A percentile compares a stretch with the other conserved stretches of the same genome.
phyloP scores from a whole-genome alignment of 1,140 invertebrate genomes.

The Idris sp. region DNA sequence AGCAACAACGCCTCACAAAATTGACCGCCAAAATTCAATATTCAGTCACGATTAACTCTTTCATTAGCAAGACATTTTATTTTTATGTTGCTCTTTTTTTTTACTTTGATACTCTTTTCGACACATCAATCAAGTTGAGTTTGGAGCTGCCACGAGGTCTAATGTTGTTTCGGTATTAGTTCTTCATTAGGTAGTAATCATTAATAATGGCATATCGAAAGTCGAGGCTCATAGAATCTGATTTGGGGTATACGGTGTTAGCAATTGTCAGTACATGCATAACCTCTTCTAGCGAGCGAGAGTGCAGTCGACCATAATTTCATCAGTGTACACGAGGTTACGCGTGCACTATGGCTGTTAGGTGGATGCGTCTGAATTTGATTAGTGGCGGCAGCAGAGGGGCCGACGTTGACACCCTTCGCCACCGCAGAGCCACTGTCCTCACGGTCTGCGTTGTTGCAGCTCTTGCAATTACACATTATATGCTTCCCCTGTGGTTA shows the following conservation, averaged over 20 bases:
- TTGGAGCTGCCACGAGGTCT: constrained; percentile 8
- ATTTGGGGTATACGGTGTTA: constrained; percentile 48
- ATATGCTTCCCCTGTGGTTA: constrained; percentile 58
- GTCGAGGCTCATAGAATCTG: constrained; percentile 19
- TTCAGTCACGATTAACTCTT: too few species aligned
- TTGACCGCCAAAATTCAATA: too few species aligned
- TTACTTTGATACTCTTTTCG: too few species aligned
- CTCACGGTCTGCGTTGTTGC: constrained; percentile 63
- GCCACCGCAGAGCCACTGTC: constrained; percentile 69
- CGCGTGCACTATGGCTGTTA: constrained; percentile 67
- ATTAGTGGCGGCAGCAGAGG: constrained; percentile 68
- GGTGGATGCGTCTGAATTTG: constrained; percentile 70
- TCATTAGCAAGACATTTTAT: too few species aligned
- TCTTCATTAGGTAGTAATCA: constrained; percentile 48
- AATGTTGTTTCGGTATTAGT: constrained; percentile 32
- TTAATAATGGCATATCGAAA: constrained; percentile 48
- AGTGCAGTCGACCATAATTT: constrained; percentile 75
- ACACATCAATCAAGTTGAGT: constrained; percentile 34
- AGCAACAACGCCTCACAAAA: constrained; percentile 18
- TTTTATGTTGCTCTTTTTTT: too few species aligned
- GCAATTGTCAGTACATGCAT: constrained; percentile 52
- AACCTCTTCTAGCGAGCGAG: constrained; percentile 51
- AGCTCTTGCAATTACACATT: constrained; percentile 76
- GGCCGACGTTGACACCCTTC: constrained; percentile 68
- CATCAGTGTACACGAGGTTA: constrained; percentile 64